A percentile compares a stretch with the other conserved stretches of the same genome.
Evolutionary conservation across 2,888 invertebrate species (phyloP).

Genomic region (Cheilosia urbana): DNA sequence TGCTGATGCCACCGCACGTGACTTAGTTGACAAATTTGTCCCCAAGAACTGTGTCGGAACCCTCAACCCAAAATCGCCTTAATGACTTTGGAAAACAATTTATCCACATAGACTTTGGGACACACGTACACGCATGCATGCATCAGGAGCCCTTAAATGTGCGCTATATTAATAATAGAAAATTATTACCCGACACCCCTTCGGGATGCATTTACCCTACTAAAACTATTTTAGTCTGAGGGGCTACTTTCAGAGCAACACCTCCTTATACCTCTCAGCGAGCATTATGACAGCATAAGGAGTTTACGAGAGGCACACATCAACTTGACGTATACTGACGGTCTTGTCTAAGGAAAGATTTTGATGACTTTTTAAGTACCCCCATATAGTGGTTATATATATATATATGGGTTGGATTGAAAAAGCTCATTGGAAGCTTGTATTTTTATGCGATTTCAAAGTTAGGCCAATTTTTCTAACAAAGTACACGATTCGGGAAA

Average conservation of each 20-base stretch:
- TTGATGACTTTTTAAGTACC: too few relatives aligned
- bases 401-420: too few relatives aligned
- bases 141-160: constrained; percentile 20
- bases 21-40: constrained; percentile 72
- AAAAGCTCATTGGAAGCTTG: too few relatives aligned
- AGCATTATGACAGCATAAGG: too few relatives aligned
- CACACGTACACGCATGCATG: constrained; percentile 31
- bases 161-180: constrained; percentile 50
- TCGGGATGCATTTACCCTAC: constrained; percentile 22
- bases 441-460: too few relatives aligned
- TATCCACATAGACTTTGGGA: constrained; percentile 47
- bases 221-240: constrained; percentile 16
- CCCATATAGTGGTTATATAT: too few relatives aligned
- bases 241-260: constrained; percentile 7
- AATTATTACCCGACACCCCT: constrained; percentile 35
- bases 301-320: too few relatives aligned
- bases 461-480: too few relatives aligned
- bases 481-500: too few relatives aligned
- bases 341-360: too few relatives aligned
- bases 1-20: constrained; percentile 64
- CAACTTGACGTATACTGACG: too few relatives aligned
- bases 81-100: constrained; percentile 74
- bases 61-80: constrained; percentile 58
- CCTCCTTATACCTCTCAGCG: constrained; percentile 1
- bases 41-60: constrained; percentile 61